These are phyloP conservation scores for Coryphaenoides rupestris DNA, from an alignment of 2,113 vertebrate species.

Conservation along the genomic window DNA sequence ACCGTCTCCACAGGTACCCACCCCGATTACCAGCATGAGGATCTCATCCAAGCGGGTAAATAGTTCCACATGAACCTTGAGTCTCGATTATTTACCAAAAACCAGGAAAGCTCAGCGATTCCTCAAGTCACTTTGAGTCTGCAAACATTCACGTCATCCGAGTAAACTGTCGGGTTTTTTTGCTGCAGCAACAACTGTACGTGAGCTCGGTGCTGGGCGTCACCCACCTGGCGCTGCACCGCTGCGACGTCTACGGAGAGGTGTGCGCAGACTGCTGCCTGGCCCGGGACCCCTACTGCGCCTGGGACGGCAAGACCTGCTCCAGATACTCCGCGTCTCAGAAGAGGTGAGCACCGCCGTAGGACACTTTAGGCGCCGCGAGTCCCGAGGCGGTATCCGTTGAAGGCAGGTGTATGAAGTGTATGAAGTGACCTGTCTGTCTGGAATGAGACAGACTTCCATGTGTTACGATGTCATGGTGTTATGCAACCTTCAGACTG, in stretches of 20 bases:
- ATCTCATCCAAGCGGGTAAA: constrained; percentile 96
- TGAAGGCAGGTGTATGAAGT: background rate
- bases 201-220: constrained; percentile 88
- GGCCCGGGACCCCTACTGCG: constrained; percentile 93
- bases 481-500: no score
- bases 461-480: no score
- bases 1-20: constrained; percentile 78
- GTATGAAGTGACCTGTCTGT: background rate
- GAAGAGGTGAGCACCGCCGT: constrained; percentile 81
- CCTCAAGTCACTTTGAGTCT: no score
- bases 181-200: constrained; percentile 96
- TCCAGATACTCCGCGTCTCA: constrained; percentile 93
- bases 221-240: constrained; percentile 93
- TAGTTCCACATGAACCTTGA: no score
- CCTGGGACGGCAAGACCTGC: constrained; percentile 96
- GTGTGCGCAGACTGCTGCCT: constrained; percentile 97
- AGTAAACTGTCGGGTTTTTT: background rate
- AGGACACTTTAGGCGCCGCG: no score
- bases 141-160: background rate
- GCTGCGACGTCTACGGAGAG: constrained; percentile 91
- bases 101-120: no score
- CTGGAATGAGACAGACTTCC: no score
- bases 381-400: no score
- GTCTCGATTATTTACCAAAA: no score
- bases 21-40: constrained; percentile 92